A percentile compares a stretch with the other conserved stretches of the same genome.
phyloP scores from a whole-genome alignment of 2,888 invertebrate species.

The Allygus modestus region DNA sequence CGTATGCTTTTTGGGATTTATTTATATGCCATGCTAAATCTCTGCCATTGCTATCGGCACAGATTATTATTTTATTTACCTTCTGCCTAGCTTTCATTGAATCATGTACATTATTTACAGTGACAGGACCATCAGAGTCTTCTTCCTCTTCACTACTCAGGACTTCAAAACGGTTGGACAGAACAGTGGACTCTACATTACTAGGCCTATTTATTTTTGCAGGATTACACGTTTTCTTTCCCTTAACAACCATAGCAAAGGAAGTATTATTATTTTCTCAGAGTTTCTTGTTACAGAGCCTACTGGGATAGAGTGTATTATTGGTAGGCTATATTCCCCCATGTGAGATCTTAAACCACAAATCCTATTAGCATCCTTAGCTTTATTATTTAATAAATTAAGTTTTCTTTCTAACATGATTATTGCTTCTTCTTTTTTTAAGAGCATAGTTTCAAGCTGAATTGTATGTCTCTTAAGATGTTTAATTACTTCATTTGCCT shows the following conservation, averaged over 20 bases:
- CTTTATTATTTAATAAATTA: background rate
- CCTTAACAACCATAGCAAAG: background rate
- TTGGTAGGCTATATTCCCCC: background rate
- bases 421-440: slow-evolving; percentile 6
- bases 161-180: background rate
- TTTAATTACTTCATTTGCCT: background rate
- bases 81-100: background rate
- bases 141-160: background rate
- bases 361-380: background rate
- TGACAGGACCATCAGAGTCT: background rate
- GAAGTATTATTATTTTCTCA: background rate
- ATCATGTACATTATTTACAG: background rate
- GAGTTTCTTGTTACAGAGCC: background rate
- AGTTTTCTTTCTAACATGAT: background rate
- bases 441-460: background rate
- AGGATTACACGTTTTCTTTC: background rate
- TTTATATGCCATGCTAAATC: slow-evolving; percentile 10
- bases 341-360: background rate
- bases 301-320: background rate
- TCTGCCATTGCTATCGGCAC: background rate
- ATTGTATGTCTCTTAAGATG: background rate
- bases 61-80: background rate
- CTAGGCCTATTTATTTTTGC: background rate
- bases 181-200: background rate
- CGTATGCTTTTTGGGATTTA: slow-evolving; percentile 10